Conservation (phyloP, 2,797 vertebrate genomes). For the Helostoma temminkii region DNA sequence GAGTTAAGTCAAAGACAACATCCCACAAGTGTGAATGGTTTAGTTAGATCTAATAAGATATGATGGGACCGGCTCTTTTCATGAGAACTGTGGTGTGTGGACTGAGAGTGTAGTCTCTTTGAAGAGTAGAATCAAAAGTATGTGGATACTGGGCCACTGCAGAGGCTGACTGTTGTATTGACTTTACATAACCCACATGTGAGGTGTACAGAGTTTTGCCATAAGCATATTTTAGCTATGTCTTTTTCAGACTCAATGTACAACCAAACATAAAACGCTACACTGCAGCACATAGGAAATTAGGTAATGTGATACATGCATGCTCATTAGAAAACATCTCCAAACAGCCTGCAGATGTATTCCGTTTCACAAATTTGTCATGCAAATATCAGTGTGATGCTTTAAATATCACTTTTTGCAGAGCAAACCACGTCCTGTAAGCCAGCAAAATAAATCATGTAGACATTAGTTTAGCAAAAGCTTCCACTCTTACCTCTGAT, state of each 20-base stretch:
- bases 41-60: conserved; percentile 64
- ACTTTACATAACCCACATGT: conserved; percentile 65
- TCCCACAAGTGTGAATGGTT: conserved; percentile 46
- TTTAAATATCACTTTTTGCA: conserved; percentile 19
- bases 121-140: conserved; percentile 71
- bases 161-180: conserved; percentile 67
- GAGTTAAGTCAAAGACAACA: conserved; percentile 54
- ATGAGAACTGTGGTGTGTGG: conserved; percentile 47
- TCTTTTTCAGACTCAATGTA: conserved; percentile 1
- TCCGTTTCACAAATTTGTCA: conserved; percentile 44
- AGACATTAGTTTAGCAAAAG: conserved; percentile 6
- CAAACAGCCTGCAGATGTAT: conserved; percentile 43
- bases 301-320: conserved; percentile 10
- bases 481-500: conserved; percentile 20
- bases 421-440: conserved; percentile 18
- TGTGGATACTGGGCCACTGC: conserved; percentile 56
- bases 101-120: conserved; percentile 61
- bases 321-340: conserved; percentile 43
- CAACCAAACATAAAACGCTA: conserved; percentile 2
- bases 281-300: conserved; percentile 20
- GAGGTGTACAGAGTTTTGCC: conserved; percentile 28
- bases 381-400: conserved; percentile 30
- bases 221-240: not conserved
- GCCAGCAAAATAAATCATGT: conserved; percentile 23
- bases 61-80: conserved; percentile 50